Percentiles rank a stretch among this genome's conserved stretches.
These are phyloP conservation scores for Scaptodrosophila lebanonensis DNA, from an alignment of 1,140 invertebrate species.

Conservation along the genomic window DNA sequence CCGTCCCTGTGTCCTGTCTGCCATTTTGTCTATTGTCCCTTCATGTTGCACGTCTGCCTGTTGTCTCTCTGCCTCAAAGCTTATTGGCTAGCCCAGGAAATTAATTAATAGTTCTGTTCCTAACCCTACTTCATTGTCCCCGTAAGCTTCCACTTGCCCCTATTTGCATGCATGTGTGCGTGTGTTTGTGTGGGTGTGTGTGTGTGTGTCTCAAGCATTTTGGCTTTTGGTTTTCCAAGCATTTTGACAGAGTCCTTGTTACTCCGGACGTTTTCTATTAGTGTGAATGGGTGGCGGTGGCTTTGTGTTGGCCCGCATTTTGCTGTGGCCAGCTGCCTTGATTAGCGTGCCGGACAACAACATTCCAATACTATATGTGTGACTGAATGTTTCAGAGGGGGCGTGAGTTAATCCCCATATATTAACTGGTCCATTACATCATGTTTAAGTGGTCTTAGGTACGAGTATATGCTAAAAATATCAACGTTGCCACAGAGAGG, in stretches of 20 bases:
- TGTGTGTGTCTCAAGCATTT: slow-evolving; percentile 36
- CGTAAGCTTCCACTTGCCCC: not conserved
- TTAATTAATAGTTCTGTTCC: slow-evolving; percentile 64
- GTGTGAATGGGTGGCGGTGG: slow-evolving; percentile 53
- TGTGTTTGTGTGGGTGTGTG: not conserved
- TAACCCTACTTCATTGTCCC: not conserved
- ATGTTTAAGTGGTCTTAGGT: no score
- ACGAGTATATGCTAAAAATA: no score
- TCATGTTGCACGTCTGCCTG: slow-evolving; percentile 11
- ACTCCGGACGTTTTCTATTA: slow-evolving; percentile 56
- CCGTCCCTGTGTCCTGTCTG: slow-evolving; percentile 42
- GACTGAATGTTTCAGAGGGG: no score
- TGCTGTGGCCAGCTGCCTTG: slow-evolving; percentile 35
- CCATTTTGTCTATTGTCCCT: no score
- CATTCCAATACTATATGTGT: no score
- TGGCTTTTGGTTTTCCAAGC: slow-evolving; percentile 67
- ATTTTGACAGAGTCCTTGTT: slow-evolving; percentile 47
- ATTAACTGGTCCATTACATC: no score
- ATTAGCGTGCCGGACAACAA: no score
- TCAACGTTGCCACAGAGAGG: no score
- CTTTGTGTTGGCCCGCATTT: slow-evolving; percentile 62
- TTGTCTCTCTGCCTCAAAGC: slow-evolving; percentile 47
- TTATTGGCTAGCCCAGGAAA: no score
- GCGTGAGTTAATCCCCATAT: no score
- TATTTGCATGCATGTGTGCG: not conserved